Base-by-base conservation (phyloP, 2,113 vertebrate genomes). In the Theristicus caerulescens region DNA sequence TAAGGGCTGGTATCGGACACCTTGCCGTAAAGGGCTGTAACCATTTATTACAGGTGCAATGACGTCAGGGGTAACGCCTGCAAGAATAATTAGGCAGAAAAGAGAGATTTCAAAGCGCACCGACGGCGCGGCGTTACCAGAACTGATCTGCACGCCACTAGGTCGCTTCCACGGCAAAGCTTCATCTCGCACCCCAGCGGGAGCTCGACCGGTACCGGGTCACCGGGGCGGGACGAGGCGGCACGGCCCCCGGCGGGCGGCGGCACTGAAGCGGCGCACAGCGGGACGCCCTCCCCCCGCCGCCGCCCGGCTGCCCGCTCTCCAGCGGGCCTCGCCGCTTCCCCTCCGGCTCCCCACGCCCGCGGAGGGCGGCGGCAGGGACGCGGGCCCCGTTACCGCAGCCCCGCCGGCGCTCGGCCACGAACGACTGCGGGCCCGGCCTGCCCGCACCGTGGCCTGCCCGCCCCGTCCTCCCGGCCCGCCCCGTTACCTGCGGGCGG, bases 71-170 rank as follows among this genome's bases (percentile, higher is more conserved):
- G 22, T 32, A 12, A 42, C 4, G 6, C n/a, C 59, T 9, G 7
- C 1, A 9, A 16, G 26, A 12, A 1, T 0, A 17, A 12, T 24
- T 7, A 5, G 22, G 29, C 32, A 14, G 14, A 13, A 5, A 11
- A 16, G 38, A 12, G 1, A 18, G 3, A 13, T 10, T 31, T 27
- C 34, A 6, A 46, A 16, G 3, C 9, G 3, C 42, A 1, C 46
- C 0, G 38, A 7, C 2, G 9, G 16, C 1, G 38, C 59, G 1
- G 49, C 1, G 22, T 6, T 5, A 6, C 22, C 78, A 49, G 25
- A n/a, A 9, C 11, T 1, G 18, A 21, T 0, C 3, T 1, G 13
- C 10, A 4, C 2, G 44, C 26, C 82, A 0, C 9, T 1, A 3
- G 4, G 8, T 1, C 65, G 3, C 16, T 61, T 3, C 36, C 55